Evolutionary conservation across 2,113 vertebrate genomes (phyloP).

Genomic region (Melanostigma gelatinosum): DNA sequence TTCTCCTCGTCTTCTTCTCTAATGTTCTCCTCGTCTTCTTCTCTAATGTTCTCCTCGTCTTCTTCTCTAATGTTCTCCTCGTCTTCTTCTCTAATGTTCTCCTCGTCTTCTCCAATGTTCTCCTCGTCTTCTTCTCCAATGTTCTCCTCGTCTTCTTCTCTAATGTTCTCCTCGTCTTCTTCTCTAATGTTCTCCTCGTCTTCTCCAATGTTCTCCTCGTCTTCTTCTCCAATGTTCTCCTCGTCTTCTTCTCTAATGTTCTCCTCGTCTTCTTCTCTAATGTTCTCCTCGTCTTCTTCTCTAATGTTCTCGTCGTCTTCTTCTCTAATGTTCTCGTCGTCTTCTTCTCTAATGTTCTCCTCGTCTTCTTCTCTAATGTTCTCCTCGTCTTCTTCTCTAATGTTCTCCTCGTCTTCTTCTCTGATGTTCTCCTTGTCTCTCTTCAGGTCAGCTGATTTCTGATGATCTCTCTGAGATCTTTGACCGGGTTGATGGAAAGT

Average conservation of each 20-base stretch:
- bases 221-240: too few relatives aligned
- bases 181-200: too few relatives aligned
- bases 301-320: too few relatives aligned
- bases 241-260: too few relatives aligned
- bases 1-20: background rate
- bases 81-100: background rate
- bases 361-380: background rate
- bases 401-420: background rate
- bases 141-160: too few relatives aligned
- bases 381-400: background rate
- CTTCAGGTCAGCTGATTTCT: slow-evolving; percentile 93
- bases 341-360: too few relatives aligned
- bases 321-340: too few relatives aligned
- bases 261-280: too few relatives aligned
- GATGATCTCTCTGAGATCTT: slow-evolving; percentile 93
- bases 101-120: background rate
- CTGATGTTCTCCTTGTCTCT: background rate
- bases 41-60: background rate
- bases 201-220: too few relatives aligned
- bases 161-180: too few relatives aligned
- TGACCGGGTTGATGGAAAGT: slow-evolving; percentile 69
- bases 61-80: background rate
- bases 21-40: background rate
- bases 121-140: too few relatives aligned
- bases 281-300: too few relatives aligned